Base-by-base conservation (phyloP, 2,888 invertebrate species). In the Odontocolon sp. region DNA sequence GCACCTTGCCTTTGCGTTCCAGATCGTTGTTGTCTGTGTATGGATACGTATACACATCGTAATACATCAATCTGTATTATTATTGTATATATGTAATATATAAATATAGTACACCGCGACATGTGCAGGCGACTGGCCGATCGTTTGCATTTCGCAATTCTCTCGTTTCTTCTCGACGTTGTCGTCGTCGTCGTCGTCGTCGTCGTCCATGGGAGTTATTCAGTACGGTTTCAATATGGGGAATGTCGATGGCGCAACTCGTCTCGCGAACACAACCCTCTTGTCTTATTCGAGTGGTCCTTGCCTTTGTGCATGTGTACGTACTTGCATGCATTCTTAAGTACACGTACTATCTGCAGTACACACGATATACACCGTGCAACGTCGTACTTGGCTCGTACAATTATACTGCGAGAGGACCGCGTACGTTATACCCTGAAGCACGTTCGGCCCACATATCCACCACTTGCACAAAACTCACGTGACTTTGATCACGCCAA, bases 121-220 rank as follows among this genome's bases (percentile, higher is more conserved):
- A 74, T 77, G 68, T 77, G 71, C 68, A 52, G 50, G 64, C 47
- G 59, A 77, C 40, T 77, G 80, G 79, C 64, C 85, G 84, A 87
- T 87, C 87, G 88, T 87, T 87, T 85, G 85, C 80, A 83, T 89
- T 89, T 89, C 85, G 86, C 87, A 77, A 77, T 77, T 47, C 40
- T 61, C 54, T 59, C 36, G 70, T 45, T 54, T 31, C 45, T 64
- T 66, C 57, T 66, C 73, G 52, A 59, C 59, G 73, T 52, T 59
- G 45, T 56, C 64, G n/a, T 8, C 54, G 26, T 54, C 54, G 50
- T 50, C 61, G 45, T 26, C 18, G 54, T n/a, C 16, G 33, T 54
- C 78, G 72, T n/a, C 79, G 85, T 85, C 82, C 82, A 68, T 82
- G 86, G 82, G 85, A 86, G 84, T 82, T 83, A 84, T 84, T 84